These are phyloP conservation scores for Lacanobia oleracea DNA, from an alignment of 2,888 invertebrate genomes.

Conservation along the genomic window DNA sequence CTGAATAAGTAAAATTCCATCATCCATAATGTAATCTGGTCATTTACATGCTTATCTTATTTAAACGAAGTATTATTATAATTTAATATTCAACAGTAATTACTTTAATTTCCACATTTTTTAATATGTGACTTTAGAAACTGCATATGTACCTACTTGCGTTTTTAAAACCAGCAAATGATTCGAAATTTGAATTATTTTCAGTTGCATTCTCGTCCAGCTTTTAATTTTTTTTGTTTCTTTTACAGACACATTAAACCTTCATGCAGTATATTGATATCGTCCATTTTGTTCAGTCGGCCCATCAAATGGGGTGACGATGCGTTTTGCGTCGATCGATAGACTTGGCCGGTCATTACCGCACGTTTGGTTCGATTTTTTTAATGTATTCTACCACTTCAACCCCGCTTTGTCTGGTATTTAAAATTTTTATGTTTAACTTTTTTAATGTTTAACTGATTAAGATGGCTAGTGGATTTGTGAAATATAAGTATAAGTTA, in stretches of 20 bases:
- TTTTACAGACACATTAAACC: constrained; percentile 40
- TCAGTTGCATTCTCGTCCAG: constrained; percentile 12
- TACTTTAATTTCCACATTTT: constrained; percentile 12
- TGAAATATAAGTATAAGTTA: neutral
- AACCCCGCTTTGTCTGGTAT: constrained; percentile 33
- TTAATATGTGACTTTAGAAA: neutral
- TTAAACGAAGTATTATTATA: constrained; percentile 24
- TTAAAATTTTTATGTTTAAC: constrained; percentile 49
- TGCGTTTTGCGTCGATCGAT: constrained; percentile 80
- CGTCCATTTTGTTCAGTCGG: constrained; percentile 70
- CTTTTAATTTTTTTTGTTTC: neutral
- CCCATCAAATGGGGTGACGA: constrained; percentile 85
- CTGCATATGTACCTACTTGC: neutral
- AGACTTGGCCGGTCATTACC: constrained; percentile 73
- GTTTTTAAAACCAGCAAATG: neutral
- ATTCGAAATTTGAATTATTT: neutral
- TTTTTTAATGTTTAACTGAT: constrained; percentile 49
- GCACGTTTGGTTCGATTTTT: constrained; percentile 61
- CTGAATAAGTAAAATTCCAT: constrained; percentile 5
- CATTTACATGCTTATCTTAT: constrained; percentile 42
- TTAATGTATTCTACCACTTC: constrained; percentile 47
- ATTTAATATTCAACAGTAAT: constrained; percentile 24
- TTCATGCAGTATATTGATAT: constrained; percentile 62
- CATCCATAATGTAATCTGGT: constrained; percentile 5
- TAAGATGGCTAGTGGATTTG: constrained; percentile 3